Base-by-base conservation (phyloP, 2,797 vertebrate species). In the Argyrosomus regius region DNA sequence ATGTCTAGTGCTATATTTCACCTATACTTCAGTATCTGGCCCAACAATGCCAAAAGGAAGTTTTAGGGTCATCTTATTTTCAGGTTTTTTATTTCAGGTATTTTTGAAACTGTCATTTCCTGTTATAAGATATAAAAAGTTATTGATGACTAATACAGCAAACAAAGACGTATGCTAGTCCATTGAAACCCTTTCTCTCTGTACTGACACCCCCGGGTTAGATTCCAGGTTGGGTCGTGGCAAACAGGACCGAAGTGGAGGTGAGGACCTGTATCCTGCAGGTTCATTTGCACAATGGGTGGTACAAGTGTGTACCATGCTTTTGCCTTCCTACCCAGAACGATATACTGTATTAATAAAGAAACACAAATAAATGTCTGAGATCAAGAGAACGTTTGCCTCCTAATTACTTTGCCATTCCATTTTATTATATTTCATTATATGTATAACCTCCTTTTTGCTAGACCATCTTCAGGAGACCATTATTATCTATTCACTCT, bases 391-490 rank as follows among this genome's bases (percentile, higher is more conserved):
- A 35, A 24, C 41, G 20, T 61, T 68, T 54, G 14, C 31, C 1
- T 53, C 16, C 5, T 20, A 35, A 26, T 54, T 50, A 7, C 17
- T 50, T 72, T 31, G 39, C 43, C 50, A 53, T 46, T 62, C 1
- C n/a, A 17, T 14, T 5, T 49, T 26, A 24, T 59, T 43, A 45
- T 53, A 39, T 72, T 70, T 48, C 3, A 60, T 48, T 48, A 35
- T 12, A 22, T 22, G 12, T 11, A 61, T 69, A 56, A 24, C 24
- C 22, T 56, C 12, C 16, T 16, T 54, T 54, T 54, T 52, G 39
- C 49, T 13, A 1, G 20, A 78, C 50, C 60, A 65, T 54, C 75
- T 80, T 53, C 64, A 83, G 63, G 50, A 75, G 72, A 60, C 65
- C 52, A 70, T 79, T 79, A 67, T 26, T 49, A 69, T 62, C 50